These are phyloP conservation scores for Bubo blakistoni DNA, from an alignment of 2,113 vertebrate genomes.

Conservation along the genomic window DNA sequence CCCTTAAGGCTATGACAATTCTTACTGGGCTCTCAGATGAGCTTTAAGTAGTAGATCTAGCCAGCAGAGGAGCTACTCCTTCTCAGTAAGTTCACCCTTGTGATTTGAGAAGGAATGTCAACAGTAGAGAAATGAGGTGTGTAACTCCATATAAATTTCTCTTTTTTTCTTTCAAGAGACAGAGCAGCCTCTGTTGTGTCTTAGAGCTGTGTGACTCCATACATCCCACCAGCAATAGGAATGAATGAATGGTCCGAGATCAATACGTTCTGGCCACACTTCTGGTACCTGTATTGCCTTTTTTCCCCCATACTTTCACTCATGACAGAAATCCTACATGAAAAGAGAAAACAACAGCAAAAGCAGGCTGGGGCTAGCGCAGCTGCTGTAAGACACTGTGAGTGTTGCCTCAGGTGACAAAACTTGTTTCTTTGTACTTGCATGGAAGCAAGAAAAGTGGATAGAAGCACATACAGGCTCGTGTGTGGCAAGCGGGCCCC, in stretches of 20 bases:
- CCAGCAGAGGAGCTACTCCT: background rate
- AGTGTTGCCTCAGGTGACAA: background rate
- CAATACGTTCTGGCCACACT: background rate
- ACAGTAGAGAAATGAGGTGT: background rate
- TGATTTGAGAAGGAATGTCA: background rate
- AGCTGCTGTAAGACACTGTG: background rate
- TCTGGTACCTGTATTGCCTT: background rate
- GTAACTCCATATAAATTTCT: background rate
- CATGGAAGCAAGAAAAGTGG: background rate
- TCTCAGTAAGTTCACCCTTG: background rate
- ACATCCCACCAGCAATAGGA: background rate
- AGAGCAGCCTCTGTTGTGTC: background rate
- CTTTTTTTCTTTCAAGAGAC: background rate
- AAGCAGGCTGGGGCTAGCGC: background rate
- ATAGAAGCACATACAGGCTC: background rate
- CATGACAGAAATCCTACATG: background rate
- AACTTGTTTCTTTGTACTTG: background rate
- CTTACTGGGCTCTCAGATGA: background rate
- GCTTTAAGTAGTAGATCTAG: background rate
- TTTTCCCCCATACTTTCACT: background rate
- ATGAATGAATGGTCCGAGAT: background rate
- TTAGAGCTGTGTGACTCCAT: background rate
- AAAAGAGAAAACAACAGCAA: background rate
- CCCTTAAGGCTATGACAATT: background rate
- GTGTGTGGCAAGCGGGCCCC: background rate